Conservation (phyloP, 2,113 vertebrate species). For the Cyphomyrus plagiostoma region DNA sequence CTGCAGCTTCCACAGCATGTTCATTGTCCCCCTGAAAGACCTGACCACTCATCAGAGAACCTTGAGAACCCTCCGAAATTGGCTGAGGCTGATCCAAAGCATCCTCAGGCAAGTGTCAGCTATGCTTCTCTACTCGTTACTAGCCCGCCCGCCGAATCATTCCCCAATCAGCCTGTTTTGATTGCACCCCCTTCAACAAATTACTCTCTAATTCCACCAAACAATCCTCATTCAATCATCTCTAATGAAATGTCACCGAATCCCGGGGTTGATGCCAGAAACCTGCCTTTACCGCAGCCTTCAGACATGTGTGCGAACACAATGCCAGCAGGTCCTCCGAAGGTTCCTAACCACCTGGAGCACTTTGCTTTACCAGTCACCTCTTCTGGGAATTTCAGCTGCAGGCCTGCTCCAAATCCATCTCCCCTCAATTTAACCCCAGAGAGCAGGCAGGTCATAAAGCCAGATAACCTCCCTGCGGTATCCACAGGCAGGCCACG, state of each 20-base stretch:
- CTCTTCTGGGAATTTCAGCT: slow-evolving; percentile 44
- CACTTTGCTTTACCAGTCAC: slow-evolving; percentile 46
- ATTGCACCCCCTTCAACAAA: slow-evolving; percentile 81
- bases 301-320: slow-evolving; percentile 43
- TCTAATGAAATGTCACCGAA: slow-evolving; percentile 57
- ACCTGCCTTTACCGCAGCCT: slow-evolving; percentile 34
- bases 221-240: slow-evolving; percentile 55
- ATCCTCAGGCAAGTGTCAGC: slow-evolving; percentile 73
- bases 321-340: slow-evolving; percentile 39
- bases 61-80: slow-evolving; percentile 90
- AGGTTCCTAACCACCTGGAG: slow-evolving; percentile 50
- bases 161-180: slow-evolving; percentile 74
- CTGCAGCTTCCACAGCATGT: slow-evolving; percentile 42
- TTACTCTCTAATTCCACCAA: slow-evolving; percentile 68
- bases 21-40: slow-evolving; percentile 26
- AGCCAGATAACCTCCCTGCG: slow-evolving; percentile 41
- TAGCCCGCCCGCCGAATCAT: slow-evolving; percentile 67
- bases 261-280: slow-evolving; percentile 37
- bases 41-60: slow-evolving; percentile 72
- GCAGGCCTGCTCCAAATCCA: slow-evolving; percentile 44
- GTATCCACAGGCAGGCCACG: slow-evolving; percentile 45
- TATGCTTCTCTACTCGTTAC: slow-evolving; percentile 80
- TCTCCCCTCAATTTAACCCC: slow-evolving; percentile 62
- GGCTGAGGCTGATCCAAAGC: slow-evolving; percentile 65
- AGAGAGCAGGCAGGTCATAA: slow-evolving; percentile 52